Base-by-base conservation (phyloP, 2,888 invertebrate genomes). In the Mesoligia furuncula region DNA sequence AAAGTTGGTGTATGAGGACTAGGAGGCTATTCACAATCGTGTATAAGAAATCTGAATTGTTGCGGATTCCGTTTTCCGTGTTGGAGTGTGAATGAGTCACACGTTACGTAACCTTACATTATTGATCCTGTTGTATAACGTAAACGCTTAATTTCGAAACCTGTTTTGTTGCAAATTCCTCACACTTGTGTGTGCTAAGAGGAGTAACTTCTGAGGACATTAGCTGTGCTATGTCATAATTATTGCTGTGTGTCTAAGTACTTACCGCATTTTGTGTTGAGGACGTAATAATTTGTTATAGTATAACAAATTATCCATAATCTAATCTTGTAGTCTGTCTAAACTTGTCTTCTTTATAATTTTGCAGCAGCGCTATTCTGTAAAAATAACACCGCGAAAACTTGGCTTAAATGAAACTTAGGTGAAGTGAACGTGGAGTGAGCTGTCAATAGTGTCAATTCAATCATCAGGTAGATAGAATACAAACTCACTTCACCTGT, bases 11-110 rank as follows among this genome's bases (percentile, higher is more conserved):
- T 80, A 66, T 73, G 75, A 77, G 70, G n/a, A n/a, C n/a, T n/a
- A n/a, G n/a, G 74, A 80, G 39, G 73, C 75, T 83, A 73, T 86
- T 86, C 83, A 82, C 83, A 85, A 82, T 39, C 39, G 11, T 57
- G 1, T 9, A 13, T 74, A 79, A 83, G 80, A 81, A 80, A 85
- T 75, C 76, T 68, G 77, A 80, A 80, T 81, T 81, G 81, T 81
- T 85, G 80, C 81, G 73, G 83, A 87, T 87, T 84, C 84, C 78
- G 80, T 68, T 87, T 87, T 84, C 84, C 78, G 80, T 68, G 57
- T 73, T 73, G 73, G 73, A 75, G 85, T 80, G 70, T 81, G 77
- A 80, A 86, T 90, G 88, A 90, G 83, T 91, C 90, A 90, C 80
- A 72, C 66, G 65, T 85, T 86, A 85, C 85, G 80, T 78, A 85